Evolutionary conservation across 2,797 vertebrate genomes (phyloP).

Genomic region (Micrastur ruficollis): DNA sequence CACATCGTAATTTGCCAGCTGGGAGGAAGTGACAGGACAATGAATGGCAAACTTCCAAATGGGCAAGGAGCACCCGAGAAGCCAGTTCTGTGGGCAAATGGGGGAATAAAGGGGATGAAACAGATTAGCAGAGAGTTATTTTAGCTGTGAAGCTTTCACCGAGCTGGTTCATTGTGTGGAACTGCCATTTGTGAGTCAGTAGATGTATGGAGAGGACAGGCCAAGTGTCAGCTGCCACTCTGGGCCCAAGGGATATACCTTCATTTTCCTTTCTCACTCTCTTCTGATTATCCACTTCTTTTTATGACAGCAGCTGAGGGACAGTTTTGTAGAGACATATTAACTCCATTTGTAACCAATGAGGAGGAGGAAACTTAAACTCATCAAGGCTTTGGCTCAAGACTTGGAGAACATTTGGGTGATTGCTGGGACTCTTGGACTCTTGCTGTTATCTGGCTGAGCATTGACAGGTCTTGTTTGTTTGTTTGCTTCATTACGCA

Average conservation of each 20-base stretch:
- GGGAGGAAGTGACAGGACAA: neutral
- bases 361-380: neutral
- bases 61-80: neutral
- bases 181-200: neutral
- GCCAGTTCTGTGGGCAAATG: neutral
- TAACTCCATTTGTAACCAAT: neutral
- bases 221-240: neutral
- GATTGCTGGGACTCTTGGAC: neutral
- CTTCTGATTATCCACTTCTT: neutral
- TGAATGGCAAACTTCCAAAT: neutral
- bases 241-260: neutral
- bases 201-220: neutral
- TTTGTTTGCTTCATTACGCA: neutral
- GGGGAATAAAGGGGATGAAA: neutral
- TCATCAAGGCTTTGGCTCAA: neutral
- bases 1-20: neutral
- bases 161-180: neutral
- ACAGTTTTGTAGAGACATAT: neutral
- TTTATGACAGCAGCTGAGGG: neutral
- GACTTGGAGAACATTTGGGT: neutral
- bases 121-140: neutral
- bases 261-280: neutral
- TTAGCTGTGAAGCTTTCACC: neutral
- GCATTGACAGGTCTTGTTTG: neutral
- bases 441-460: neutral